Base-by-base conservation (phyloP, 2,113 vertebrate species). In the Seriola quinqueradiata region DNA sequence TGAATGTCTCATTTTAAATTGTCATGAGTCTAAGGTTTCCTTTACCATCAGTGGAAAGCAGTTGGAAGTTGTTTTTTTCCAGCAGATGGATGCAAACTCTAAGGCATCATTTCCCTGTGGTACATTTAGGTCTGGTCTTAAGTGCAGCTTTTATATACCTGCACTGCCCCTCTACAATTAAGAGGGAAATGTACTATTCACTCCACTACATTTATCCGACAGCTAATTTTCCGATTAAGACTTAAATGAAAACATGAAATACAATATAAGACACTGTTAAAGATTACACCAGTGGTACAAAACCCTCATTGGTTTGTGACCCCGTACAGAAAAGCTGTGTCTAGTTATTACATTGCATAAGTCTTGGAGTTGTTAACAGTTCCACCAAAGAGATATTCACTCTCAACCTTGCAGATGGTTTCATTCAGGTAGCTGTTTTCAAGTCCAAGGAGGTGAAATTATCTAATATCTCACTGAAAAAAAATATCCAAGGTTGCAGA, bases 1-100 rank as follows among this genome's bases (percentile, higher is more conserved):
- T 73, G 16, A 44, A 36, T 54, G 75, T 67, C 19, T 73, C 40
- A 50, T 13, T 79, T 32, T 82, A 69, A 76, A 67, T 57, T 79
- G 13, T 28, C 60, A 4, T 8, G 0, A 58, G 42, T 63, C 36
- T 42, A 17, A 82, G 34, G 23, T 70, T 77, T 75, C 63, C 66
- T 48, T 85, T 82, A 48, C 75, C 46, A 63, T 59, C 54, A 77
- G 28, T 63, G 12, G 21, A 55, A 82, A 71, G 25, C 50, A 44
- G 21, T 32, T 28, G 55, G 11, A 42, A 42, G 12, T 25, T 57
- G 19, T 76, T 50, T 54, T 57, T 63, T 65, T 21, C 19, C 6
- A 17, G 8, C 32, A 68, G 34, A 78, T 16, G 34, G 38, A 48
- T 64, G 3, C 19, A 70, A 70, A 55, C 23, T 34, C 23, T 52